Evolutionary conservation across 2,113 vertebrate species (phyloP), one percentile per base, ranked within the genome.

Genomic region (Camelus bactrianus): DNA sequence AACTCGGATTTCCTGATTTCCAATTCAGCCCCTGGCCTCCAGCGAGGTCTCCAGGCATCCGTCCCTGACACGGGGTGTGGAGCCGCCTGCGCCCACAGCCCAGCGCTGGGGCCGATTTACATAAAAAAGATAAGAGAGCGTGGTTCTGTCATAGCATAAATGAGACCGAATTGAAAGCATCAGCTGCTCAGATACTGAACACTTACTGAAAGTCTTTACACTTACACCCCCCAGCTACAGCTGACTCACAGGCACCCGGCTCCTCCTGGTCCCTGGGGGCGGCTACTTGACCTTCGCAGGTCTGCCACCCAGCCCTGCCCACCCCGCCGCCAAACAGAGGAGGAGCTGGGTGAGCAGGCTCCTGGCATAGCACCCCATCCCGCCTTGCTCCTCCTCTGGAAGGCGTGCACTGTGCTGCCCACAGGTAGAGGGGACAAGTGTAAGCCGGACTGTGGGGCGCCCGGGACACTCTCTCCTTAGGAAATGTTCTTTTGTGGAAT

Each of bases 1-100:
- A 79, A 42, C 76, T 69, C 56, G 3, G 4, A 8, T 54, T 35
- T 90, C 90, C 82, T 73, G 75, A 54, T 95, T 92, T 87, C 80
- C 62, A 65, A 22, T 67, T 77, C 62, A 60, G 69, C 5, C 7
- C 75, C 46, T 42, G 38, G 38, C 38, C 38, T 42, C 38, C 38
- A 42, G 38, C 38, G 38, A 42, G 38, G 38, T 30, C 64, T 64
- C 3, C 4, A 35, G 46, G 42, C 81, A 46, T 50, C 81, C 67
- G 5, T 11, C 70, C 80, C 38, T 42, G 14, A n/a, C 19, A 52
- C 84, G n/a, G 50, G 15, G 1, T 24, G 30, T 3, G 58, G 70
- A 92, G 20, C 19, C 20, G 94, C 80, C 62, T 62, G 77, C 46
- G 42, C 58, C 72, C 70, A 22, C 35, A 19, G 69, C 82, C 56